Conservation (phyloP, 2,797 vertebrate genomes). For the Phataginus tetradactyla region DNA sequence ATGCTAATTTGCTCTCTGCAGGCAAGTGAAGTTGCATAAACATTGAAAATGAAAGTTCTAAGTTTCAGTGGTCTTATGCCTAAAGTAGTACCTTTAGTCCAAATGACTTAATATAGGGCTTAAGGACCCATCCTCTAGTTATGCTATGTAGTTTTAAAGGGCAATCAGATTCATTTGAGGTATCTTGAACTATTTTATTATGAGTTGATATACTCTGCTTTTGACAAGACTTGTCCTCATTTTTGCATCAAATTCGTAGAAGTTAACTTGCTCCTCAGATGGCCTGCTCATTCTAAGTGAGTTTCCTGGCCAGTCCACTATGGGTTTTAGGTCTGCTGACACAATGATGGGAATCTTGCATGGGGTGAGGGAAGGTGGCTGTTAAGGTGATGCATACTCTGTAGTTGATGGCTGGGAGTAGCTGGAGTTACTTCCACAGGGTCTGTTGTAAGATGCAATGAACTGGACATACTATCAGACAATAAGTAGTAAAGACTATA, state of each 20-base stretch:
- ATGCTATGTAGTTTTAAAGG: background rate
- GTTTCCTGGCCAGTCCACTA: background rate
- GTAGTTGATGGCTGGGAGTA: background rate
- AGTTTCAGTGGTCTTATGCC: slow-evolving; percentile 16
- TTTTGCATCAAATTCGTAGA: background rate
- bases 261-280: background rate
- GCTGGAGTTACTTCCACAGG: background rate
- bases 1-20: background rate
- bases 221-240: background rate
- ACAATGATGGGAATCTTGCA: background rate
- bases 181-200: background rate
- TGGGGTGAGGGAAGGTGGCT: background rate
- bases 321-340: background rate
- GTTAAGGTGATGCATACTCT: background rate
- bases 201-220: background rate
- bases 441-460: background rate
- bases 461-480: background rate
- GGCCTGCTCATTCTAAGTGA: background rate
- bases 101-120: slow-evolving; percentile 29
- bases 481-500: background rate
- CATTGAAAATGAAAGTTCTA: slow-evolving; percentile 33
- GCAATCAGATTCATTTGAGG: background rate
- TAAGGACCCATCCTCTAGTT: background rate
- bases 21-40: slow-evolving; percentile 60
- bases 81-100: slow-evolving; percentile 56